These are phyloP conservation scores for Athripsodes cinereus DNA, from an alignment of 2,888 invertebrate species.

Conservation along the genomic window DNA sequence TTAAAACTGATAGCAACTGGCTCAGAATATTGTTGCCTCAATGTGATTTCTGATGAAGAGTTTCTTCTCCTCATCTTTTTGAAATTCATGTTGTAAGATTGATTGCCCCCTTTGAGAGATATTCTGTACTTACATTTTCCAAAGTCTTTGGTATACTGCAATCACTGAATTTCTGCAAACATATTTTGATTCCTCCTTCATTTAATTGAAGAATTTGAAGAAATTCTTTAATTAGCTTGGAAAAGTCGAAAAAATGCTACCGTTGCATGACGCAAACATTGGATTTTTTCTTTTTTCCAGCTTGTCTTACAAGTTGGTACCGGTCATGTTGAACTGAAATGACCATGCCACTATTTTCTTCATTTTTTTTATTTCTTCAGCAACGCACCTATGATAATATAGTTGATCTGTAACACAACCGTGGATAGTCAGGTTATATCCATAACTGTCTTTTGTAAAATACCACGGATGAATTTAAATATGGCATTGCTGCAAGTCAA, in stretches of 20 bases:
- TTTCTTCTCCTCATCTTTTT: background rate
- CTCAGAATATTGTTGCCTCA: slow-evolving; percentile 1
- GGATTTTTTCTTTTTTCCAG: slow-evolving; percentile 2
- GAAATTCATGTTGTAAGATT: background rate
- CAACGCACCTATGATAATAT: slow-evolving; percentile 31
- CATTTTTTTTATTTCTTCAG: slow-evolving; percentile 24
- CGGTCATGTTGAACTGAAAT: slow-evolving; percentile 10
- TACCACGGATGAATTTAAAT: slow-evolving; percentile 29
- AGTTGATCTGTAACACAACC: slow-evolving; percentile 24
- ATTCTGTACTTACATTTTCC: background rate
- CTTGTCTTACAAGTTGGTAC: slow-evolving; percentile 14
- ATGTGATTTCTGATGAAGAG: background rate
- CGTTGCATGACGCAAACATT: background rate
- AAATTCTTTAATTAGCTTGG: background rate
- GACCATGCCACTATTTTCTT: slow-evolving; percentile 4
- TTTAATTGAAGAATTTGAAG: background rate
- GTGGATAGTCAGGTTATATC: slow-evolving; percentile 31
- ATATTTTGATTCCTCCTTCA: background rate
- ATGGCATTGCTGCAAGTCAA: slow-evolving; percentile 29
- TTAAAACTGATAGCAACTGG: background rate
- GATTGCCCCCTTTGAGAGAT: background rate
- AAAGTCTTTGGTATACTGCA: background rate
- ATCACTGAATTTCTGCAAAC: background rate
- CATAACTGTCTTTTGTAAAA: slow-evolving; percentile 32
- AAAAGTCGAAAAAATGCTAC: background rate